A percentile compares a stretch with the other conserved stretches of the same genome.
These are phyloP conservation scores for Canis aureus DNA, from an alignment of 2,113 vertebrate species.

Conservation along the genomic window DNA sequence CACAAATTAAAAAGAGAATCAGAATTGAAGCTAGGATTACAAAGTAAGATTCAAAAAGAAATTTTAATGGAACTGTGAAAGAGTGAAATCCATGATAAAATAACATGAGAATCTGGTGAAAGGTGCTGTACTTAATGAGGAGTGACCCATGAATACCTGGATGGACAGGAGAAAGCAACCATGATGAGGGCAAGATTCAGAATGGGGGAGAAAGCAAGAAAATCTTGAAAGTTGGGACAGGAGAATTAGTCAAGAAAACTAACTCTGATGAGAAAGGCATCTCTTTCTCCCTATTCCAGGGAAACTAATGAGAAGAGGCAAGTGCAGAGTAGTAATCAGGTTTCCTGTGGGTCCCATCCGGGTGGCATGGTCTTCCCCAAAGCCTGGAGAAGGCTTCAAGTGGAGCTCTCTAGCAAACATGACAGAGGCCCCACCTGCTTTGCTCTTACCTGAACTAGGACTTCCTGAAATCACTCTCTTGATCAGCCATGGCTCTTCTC, in stretches of 20 bases:
- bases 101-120: not conserved
- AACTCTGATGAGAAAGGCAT: not conserved
- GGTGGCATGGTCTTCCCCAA: not conserved
- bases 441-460: slow-evolving; percentile 53
- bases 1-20: not conserved
- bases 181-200: not conserved
- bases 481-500: slow-evolving; percentile 32
- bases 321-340: not conserved
- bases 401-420: not conserved
- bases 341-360: not conserved
- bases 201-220: slow-evolving; percentile 10
- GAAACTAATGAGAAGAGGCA: not conserved
- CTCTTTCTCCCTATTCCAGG: slow-evolving; percentile 2
- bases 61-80: not conserved
- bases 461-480: not conserved
- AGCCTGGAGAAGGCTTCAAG: not conserved
- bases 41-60: not conserved
- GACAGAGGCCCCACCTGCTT: not conserved
- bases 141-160: not conserved
- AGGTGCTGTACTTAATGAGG: not conserved
- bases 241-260: not conserved
- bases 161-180: not conserved
- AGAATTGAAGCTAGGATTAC: slow-evolving; percentile 14
- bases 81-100: not conserved
- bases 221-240: not conserved